Percentiles rank a stretch among this genome's conserved stretches.
Conservation (phyloP, 2,888 invertebrate genomes). For the Mesoligia furuncula region DNA sequence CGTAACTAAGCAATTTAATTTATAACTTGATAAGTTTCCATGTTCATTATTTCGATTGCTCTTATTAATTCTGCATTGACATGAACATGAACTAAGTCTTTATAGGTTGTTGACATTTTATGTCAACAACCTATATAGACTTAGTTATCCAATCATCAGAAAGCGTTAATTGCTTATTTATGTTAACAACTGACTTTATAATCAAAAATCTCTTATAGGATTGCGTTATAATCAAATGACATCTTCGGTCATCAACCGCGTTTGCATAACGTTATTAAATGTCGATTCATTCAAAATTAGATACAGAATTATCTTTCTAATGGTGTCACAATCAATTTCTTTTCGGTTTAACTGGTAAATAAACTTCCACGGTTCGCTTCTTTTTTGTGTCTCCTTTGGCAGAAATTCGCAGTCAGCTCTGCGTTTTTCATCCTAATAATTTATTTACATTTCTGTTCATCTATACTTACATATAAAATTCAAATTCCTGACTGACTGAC, state of each 20-base stretch:
- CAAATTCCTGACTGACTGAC: too few relatives aligned
- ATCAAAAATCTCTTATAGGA: not conserved
- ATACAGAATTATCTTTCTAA: conserved; percentile 35
- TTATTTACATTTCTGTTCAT: not conserved
- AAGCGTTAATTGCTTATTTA: conserved; percentile 20
- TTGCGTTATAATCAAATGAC: conserved; percentile 36
- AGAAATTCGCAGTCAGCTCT: not conserved
- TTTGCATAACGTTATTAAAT: conserved; percentile 41
- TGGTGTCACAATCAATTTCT: conserved; percentile 27
- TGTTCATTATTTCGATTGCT: not conserved
- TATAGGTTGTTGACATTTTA: too few relatives aligned
- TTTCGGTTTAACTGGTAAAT: conserved; percentile 11
- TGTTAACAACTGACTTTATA: conserved; percentile 4
- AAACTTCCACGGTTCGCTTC: not conserved
- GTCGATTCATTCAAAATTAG: conserved; percentile 37
- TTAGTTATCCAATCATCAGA: conserved; percentile 12
- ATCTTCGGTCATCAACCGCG: conserved; percentile 41
- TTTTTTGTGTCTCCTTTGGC: conserved; percentile 12
- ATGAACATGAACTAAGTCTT: too few relatives aligned
- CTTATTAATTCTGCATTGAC: conserved; percentile 1
- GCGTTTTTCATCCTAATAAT: not conserved
- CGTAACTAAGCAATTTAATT: too few relatives aligned
- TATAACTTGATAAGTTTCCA: not conserved
- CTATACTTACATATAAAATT: too few relatives aligned
- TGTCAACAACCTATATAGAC: conserved; percentile 12